A percentile compares a stretch with the other conserved stretches of the same genome.
phyloP scores from a whole-genome alignment of 2,113 vertebrate genomes.

The Pontoporia blainvillei region DNA sequence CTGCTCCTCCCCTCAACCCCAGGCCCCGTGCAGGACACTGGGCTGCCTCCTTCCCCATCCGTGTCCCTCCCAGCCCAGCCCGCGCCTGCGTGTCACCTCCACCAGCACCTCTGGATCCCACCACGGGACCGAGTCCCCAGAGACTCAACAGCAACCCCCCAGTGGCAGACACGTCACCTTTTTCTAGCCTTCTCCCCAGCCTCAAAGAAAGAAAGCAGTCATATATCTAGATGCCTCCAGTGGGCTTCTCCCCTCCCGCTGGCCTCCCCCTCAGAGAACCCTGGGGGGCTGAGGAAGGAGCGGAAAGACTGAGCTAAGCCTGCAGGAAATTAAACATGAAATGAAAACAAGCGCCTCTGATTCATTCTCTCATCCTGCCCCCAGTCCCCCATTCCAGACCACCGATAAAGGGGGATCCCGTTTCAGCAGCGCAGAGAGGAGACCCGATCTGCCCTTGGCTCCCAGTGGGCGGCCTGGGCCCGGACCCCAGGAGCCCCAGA shows the following conservation, averaged over 20 bases:
- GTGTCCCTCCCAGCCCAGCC: background rate
- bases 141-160: conserved; percentile 23
- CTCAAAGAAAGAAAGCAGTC: conserved; percentile 46
- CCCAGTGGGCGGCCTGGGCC: conserved; percentile 47
- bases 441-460: conserved; percentile 71
- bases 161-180: conserved; percentile 7
- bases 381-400: conserved; percentile 85
- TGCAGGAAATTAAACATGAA: conserved; percentile 99
- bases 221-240: conserved; percentile 76
- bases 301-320: conserved; percentile 89
- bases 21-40: background rate
- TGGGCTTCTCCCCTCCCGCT: background rate
- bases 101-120: background rate
- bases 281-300: conserved; percentile 85
- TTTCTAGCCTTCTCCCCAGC: background rate
- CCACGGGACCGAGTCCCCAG: conserved; percentile 16
- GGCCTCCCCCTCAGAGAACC: conserved; percentile 74
- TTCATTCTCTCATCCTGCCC: conserved; percentile 88
- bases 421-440: conserved; percentile 75
- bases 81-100: background rate
- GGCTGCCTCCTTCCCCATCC: background rate
- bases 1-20: background rate
- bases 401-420: conserved; percentile 85
- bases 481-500: conserved; percentile 50
- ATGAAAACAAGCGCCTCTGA: conserved; percentile 93